phyloP scores from a whole-genome alignment of 2,888 invertebrate species.

The Netelia fuscicornis region DNA sequence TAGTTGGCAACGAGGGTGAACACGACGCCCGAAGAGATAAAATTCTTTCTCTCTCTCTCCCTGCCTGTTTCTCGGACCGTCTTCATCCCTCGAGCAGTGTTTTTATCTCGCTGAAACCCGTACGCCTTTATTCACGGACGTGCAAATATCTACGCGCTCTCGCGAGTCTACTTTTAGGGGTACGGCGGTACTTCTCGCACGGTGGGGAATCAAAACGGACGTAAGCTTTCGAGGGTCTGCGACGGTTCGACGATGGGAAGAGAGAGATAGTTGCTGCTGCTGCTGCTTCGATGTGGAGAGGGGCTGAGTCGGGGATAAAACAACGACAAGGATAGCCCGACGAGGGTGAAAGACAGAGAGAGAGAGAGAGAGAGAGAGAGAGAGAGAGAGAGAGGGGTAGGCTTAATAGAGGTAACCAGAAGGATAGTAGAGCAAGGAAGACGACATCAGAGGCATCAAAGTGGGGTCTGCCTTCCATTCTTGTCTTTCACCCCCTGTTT shows the following conservation, averaged over 20 bases:
- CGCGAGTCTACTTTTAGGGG: slow-evolving; percentile 63
- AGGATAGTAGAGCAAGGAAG: slow-evolving; percentile 28
- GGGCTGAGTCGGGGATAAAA: slow-evolving; percentile 19
- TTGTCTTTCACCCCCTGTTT: slow-evolving; percentile 66
- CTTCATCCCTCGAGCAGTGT: slow-evolving; percentile 4
- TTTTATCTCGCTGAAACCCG: slow-evolving; percentile 10
- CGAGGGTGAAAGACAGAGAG: background rate
- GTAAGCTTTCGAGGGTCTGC: slow-evolving; percentile 21
- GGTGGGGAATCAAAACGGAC: slow-evolving; percentile 57
- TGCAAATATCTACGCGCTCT: slow-evolving; percentile 7
- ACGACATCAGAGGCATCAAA: slow-evolving; percentile 19
- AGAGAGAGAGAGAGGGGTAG: slow-evolving; percentile 11
- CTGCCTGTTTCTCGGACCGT: too few relatives aligned
- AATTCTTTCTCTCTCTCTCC: background rate
- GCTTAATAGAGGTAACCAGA: background rate
- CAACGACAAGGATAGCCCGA: background rate
- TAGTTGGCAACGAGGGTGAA: slow-evolving; percentile 58
- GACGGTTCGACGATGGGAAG: slow-evolving; percentile 21
- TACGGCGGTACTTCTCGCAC: slow-evolving; percentile 70
- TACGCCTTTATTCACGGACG: slow-evolving; percentile 6
- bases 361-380: too few relatives aligned
- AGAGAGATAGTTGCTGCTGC: slow-evolving; percentile 35
- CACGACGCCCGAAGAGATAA: slow-evolving; percentile 53
- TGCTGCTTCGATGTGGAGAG: background rate
- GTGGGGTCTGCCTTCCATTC: slow-evolving; percentile 60